Conservation (phyloP, 2,888 invertebrate genomes). For the Sminthurinus aureus region DNA sequence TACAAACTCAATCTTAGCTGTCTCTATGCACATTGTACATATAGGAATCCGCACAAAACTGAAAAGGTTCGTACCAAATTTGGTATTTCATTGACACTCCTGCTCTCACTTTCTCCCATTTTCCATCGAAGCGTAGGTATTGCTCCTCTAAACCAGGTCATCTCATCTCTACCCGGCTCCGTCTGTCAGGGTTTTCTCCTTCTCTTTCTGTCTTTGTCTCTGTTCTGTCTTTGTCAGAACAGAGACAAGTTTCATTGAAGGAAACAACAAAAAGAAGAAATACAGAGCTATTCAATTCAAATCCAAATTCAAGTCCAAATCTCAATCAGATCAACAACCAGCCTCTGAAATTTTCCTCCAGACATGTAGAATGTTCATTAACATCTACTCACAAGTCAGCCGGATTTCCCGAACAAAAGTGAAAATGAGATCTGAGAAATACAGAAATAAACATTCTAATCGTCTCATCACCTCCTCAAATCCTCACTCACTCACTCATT, state of each 20-base stretch:
- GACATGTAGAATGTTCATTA: too few relatives aligned
- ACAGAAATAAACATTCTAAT: too few relatives aligned
- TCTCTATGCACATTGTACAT: neutral
- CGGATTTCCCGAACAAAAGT: too few relatives aligned
- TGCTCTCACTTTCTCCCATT: neutral
- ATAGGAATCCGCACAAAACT: slow-evolving; percentile 30
- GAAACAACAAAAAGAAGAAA: too few relatives aligned
- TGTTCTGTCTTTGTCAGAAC: neutral
- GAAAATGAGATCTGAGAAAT: too few relatives aligned
- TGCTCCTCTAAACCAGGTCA: slow-evolving; percentile 19
- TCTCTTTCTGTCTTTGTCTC: neutral
- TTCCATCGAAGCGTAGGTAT: neutral
- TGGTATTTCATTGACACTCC: slow-evolving; percentile 2
- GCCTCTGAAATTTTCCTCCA: neutral
- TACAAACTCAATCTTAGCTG: neutral
- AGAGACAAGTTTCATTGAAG: too few relatives aligned
- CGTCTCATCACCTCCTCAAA: too few relatives aligned
- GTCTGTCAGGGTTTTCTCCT: neutral
- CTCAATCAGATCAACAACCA: neutral
- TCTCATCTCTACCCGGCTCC: neutral
- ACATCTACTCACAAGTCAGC: too few relatives aligned
- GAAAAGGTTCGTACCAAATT: slow-evolving; percentile 31
- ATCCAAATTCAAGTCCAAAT: neutral
- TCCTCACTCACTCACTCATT: too few relatives aligned
- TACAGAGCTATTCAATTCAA: too few relatives aligned